These are phyloP conservation scores for Oncopodura yosiiana DNA, from an alignment of 1,140 invertebrate species.

Conservation along the genomic window DNA sequence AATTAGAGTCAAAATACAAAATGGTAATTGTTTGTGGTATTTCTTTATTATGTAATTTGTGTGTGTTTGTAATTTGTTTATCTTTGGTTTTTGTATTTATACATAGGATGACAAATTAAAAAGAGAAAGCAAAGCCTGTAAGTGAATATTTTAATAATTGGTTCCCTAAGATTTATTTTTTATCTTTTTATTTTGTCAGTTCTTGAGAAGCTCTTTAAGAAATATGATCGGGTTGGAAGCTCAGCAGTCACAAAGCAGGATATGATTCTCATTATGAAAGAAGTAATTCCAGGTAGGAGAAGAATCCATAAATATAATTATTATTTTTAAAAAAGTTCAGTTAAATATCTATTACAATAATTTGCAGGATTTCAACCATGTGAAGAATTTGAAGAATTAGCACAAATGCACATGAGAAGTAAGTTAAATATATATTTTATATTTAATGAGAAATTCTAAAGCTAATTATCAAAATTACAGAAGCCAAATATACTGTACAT, in stretches of 20 bases:
- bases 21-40: too few species aligned
- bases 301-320: too few species aligned
- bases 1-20: too few species aligned
- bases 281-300: conserved; percentile 7
- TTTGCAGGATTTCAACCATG: background rate
- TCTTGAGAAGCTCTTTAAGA: conserved; percentile 27
- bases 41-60: too few species aligned
- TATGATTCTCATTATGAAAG: conserved; percentile 11
- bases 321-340: too few species aligned
- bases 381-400: conserved; percentile 6
- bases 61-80: too few species aligned
- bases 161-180: background rate
- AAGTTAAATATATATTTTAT: too few species aligned
- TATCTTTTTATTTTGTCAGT: conserved; percentile 3
- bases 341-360: too few species aligned
- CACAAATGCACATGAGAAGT: conserved; percentile 13
- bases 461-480: too few species aligned
- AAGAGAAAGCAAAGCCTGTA: conserved; percentile 16
- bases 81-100: too few species aligned
- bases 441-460: too few species aligned
- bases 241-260: conserved; percentile 11
- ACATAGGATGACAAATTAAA: conserved; percentile 27
- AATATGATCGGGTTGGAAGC: conserved; percentile 1
- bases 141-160: background rate
- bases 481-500: conserved; percentile 21